phyloP scores from a whole-genome alignment of 2,888 invertebrate species.

The Callinectes sapidus region DNA sequence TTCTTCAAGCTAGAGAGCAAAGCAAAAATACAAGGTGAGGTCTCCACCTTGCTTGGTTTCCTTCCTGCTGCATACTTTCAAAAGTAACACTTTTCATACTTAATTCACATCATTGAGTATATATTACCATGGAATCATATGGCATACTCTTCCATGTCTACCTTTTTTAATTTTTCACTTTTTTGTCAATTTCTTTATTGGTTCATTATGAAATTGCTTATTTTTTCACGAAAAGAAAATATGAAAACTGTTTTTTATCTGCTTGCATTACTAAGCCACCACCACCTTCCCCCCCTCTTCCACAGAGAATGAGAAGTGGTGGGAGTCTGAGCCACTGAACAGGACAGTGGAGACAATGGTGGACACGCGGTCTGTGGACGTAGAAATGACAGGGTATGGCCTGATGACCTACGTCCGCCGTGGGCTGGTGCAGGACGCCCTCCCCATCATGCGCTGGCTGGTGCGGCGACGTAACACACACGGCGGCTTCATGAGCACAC shows the following conservation, averaged over 20 bases:
- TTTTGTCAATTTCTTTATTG: too few species aligned
- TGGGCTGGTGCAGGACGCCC: constrained; percentile 77
- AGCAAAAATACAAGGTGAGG: constrained; percentile 75
- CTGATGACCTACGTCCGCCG: constrained; percentile 82
- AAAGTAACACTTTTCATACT: not conserved
- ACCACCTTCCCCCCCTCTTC: too few species aligned
- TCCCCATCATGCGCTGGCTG: constrained; percentile 85
- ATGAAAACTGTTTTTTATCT: too few species aligned
- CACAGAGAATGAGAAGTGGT: constrained; percentile 84
- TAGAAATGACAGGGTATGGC: constrained; percentile 93
- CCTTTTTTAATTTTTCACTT: too few species aligned
- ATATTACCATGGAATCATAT: too few species aligned
- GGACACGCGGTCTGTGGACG: constrained; percentile 83
- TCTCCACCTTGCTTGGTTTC: not conserved
- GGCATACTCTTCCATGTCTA: too few species aligned
- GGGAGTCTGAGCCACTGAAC: constrained; percentile 82
- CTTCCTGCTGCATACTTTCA: not conserved
- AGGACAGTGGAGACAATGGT: constrained; percentile 80
- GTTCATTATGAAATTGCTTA: too few species aligned
- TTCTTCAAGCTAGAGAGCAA: constrained; percentile 80
- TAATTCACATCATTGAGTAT: too few species aligned
- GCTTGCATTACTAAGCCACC: too few species aligned
- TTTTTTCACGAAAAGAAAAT: too few species aligned
- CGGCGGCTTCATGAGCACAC: constrained; percentile 85
- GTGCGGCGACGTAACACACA: constrained; percentile 83